Base-by-base conservation (phyloP, 1,140 invertebrate species). In the Listronotus oregonensis region DNA sequence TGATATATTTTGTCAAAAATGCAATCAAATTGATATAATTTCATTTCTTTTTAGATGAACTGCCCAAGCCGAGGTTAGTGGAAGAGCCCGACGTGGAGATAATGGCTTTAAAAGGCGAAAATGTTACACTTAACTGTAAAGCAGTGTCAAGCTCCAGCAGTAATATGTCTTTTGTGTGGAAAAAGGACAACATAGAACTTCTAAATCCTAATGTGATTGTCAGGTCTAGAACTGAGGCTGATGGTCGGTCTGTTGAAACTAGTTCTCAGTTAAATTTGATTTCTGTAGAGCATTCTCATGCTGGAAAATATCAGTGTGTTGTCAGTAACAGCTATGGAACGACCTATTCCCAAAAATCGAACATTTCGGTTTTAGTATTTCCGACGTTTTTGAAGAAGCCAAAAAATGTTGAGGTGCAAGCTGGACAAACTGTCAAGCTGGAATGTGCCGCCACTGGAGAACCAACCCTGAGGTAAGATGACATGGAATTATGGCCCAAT, bases 261-360 rank as follows among this genome's bases (percentile, higher is more conserved):
- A 63, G 50, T 10, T 92, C 92, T 7, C 77, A 83, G n/a, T 81
- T 96, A 32, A 81, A 87, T 21, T 84, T 97, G 46, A 78, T 78
- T 11, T 89, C 91, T 74, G 85, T 95, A 0, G 86, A 87, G 14
- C 86, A 93, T 77, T 80, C 83, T 11, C 86, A 95, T 79, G 89
- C 89, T 69, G 96, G 95, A 1, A 86, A 85, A 76, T 98, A 97
- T 81, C 95, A 98, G 76, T 98, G 95, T 82, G 87, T 96, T 64
- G 92, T 95, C 3, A 88, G 89, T 0, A 98, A 97, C 76, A 86
- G 85, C 59, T 96, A 90, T 82, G 95, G 95, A 6, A 91, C 91
- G 9, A 90, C 90, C 0, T 97, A 97, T 78, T 97, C 95, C 0
- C 81, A 85, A 39, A 93, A 92, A 78, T 91, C 94, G 3, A 87